phyloP scores from a whole-genome alignment of 92 coral and sea anemone species.

The Epizoanthus illoricatus region DNA sequence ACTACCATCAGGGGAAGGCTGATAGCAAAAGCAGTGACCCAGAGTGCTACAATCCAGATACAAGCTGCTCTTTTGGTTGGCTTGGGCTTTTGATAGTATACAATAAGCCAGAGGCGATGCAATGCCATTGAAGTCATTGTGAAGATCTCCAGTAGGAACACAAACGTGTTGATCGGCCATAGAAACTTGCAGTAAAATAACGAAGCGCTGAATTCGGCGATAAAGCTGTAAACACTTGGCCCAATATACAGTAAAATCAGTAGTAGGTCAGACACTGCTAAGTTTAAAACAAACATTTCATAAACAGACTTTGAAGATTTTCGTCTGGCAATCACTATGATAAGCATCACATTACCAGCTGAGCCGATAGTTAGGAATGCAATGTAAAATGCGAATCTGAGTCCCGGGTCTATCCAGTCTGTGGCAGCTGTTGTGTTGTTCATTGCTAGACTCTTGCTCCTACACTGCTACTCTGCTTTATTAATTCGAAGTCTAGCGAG shows the following conservation, averaged over 20 bases:
- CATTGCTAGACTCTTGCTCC: background rate
- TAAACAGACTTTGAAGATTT: slow-evolving; percentile 1
- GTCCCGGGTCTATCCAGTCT: background rate
- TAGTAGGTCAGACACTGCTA: slow-evolving; percentile 15
- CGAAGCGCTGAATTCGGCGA: slow-evolving; percentile 21
- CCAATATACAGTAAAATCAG: slow-evolving; percentile 16
- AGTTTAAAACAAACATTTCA: slow-evolving; percentile 17
- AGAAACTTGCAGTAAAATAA: slow-evolving; percentile 16
- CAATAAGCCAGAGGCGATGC: slow-evolving; percentile 22
- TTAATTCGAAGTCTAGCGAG: no score
- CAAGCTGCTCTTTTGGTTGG: slow-evolving; percentile 19
- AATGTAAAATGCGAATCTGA: background rate
- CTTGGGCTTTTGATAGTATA: slow-evolving; percentile 14
- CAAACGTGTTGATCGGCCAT: slow-evolving; percentile 26
- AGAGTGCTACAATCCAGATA: slow-evolving; percentile 1
- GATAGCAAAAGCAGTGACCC: background rate
- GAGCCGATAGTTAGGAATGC: slow-evolving; percentile 6
- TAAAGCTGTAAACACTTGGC: slow-evolving; percentile 11
- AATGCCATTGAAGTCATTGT: slow-evolving; percentile 26
- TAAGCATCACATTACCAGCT: slow-evolving; percentile 13
- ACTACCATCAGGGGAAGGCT: slow-evolving; percentile 18
- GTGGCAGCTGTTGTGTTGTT: slow-evolving; percentile 9
- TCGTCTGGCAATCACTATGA: background rate
- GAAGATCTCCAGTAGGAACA: slow-evolving; percentile 25
- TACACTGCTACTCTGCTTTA: no score